Evolutionary conservation across 1,140 invertebrate genomes (phyloP).

Genomic region (Hypsibius dujardini): DNA sequence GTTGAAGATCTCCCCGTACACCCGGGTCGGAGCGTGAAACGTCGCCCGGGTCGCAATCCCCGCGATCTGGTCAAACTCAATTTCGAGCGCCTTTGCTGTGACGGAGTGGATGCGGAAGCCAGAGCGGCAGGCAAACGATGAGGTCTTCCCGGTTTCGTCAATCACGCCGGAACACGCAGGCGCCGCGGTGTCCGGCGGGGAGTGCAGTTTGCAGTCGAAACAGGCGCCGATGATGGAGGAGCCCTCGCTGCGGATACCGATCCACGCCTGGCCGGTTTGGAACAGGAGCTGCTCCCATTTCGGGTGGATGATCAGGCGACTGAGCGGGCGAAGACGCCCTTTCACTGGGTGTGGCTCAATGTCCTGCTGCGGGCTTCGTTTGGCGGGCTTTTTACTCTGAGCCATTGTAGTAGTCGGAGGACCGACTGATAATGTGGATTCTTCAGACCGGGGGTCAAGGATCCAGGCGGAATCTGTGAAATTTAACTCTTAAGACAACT

Average conservation of each 20-base stretch:
- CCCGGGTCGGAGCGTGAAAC: background rate
- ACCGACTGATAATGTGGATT: too few species aligned
- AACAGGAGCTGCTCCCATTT: constrained; percentile 10
- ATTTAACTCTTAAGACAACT: too few species aligned
- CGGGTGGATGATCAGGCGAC: constrained; percentile 2
- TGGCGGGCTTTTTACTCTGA: too few species aligned
- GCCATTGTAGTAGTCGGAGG: too few species aligned
- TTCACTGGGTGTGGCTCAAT: background rate
- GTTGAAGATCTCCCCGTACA: background rate
- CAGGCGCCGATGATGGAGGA: background rate
- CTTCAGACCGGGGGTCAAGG: too few species aligned
- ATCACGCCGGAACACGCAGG: background rate
- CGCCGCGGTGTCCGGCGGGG: background rate
- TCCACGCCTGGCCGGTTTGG: background rate
- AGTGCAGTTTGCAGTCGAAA: background rate
- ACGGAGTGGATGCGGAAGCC: background rate
- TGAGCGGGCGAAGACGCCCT: constrained; percentile 12
- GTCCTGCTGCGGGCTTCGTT: background rate
- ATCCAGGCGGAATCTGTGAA: too few species aligned
- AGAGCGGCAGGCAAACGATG: background rate
- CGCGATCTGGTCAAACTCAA: background rate
- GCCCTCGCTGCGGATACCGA: background rate
- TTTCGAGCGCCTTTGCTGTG: background rate
- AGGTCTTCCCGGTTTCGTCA: background rate
- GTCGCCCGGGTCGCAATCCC: background rate